Percentiles rank a stretch among this genome's conserved stretches.
These are phyloP conservation scores for Phaenicophaeus curvirostris DNA, from an alignment of 2,797 vertebrate genomes.

Conservation along the genomic window DNA sequence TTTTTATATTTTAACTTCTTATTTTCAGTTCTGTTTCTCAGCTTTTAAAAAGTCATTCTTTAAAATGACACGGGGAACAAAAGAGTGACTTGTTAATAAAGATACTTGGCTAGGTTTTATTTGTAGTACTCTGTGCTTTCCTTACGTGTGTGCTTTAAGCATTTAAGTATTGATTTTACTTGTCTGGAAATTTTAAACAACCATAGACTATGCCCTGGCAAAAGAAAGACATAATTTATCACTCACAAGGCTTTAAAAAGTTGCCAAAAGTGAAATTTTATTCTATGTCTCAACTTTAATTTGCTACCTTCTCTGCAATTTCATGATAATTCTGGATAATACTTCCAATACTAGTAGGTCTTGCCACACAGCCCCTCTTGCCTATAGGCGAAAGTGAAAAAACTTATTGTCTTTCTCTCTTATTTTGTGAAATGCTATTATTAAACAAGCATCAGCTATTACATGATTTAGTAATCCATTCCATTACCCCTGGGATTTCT, in stretches of 20 bases:
- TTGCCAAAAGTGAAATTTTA: background rate
- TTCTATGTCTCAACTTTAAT: background rate
- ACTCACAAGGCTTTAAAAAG: background rate
- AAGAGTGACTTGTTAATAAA: background rate
- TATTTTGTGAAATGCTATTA: background rate
- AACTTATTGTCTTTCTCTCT: background rate
- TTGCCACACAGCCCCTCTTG: background rate
- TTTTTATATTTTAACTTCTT: background rate
- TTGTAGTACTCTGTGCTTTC: background rate
- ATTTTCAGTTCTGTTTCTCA: slow-evolving; percentile 6
- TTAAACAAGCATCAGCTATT: background rate
- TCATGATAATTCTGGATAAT: background rate
- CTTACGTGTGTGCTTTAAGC: background rate
- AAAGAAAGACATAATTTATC: background rate
- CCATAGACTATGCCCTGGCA: background rate
- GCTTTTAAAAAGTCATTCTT: background rate
- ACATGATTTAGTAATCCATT: background rate
- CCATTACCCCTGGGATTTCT: background rate
- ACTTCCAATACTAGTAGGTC: background rate
- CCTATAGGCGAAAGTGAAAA: background rate
- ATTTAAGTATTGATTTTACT: background rate
- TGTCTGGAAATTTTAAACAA: background rate
- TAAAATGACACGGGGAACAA: background rate
- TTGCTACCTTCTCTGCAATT: background rate
- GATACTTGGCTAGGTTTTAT: background rate